Percentiles rank a stretch among this genome's conserved stretches.
phyloP scores from a whole-genome alignment of 2,797 vertebrate genomes.

The Cynodonichthys magdalenae region DNA sequence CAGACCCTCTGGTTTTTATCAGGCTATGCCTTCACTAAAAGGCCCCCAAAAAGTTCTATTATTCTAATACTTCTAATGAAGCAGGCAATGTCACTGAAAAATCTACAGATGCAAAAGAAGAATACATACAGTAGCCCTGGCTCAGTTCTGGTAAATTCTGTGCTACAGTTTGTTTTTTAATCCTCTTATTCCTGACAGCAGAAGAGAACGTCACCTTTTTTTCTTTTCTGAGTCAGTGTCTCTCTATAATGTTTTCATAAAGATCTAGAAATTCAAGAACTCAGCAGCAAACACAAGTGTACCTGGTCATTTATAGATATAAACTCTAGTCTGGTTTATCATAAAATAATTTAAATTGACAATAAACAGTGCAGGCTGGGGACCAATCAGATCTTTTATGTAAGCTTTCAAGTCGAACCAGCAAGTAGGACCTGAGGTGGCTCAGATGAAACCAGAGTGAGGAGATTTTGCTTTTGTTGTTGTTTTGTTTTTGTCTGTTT shows the following conservation, averaged over 20 bases:
- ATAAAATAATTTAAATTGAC: slow-evolving; percentile 7
- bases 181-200: neutral
- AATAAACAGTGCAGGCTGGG: neutral
- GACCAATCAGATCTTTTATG: slow-evolving; percentile 1
- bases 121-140: no score
- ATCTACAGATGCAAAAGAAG: no score
- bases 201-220: neutral
- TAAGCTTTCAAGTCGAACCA: slow-evolving; percentile 38
- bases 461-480: slow-evolving; percentile 30
- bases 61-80: no score
- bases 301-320: slow-evolving; percentile 3
- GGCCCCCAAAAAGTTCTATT: no score
- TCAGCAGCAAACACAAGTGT: slow-evolving; percentile 24
- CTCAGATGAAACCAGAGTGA: slow-evolving; percentile 37
- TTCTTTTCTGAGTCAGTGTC: neutral
- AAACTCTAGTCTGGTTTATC: slow-evolving; percentile 7
- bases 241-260: slow-evolving; percentile 2
- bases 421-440: slow-evolving; percentile 50
- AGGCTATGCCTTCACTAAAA: no score
- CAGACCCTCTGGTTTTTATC: no score
- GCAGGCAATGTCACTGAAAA: no score
- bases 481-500: slow-evolving; percentile 41
- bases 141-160: no score
- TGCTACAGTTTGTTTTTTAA: no score
- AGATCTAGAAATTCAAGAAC: slow-evolving; percentile 13